Evolutionary conservation across 2,113 vertebrate species (phyloP), one percentile per base, ranked within the genome.

Genomic region (Oreochromis aureus): DNA sequence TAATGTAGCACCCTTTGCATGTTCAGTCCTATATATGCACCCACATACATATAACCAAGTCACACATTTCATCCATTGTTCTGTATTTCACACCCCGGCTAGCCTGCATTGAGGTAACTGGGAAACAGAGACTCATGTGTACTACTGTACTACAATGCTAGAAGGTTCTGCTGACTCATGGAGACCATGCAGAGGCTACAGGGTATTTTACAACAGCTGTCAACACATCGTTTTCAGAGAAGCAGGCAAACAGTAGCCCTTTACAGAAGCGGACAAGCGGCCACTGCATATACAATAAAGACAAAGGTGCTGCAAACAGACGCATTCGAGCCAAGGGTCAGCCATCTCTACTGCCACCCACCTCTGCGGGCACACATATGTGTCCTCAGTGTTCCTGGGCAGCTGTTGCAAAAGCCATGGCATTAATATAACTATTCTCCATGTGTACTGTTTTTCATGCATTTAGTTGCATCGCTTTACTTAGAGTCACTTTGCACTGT

Each of bases 131-230:
- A 69, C 61, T 88, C 84, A n/a, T 69, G 59, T 93, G 86, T 87
- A 84, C 85, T 78, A 71, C 79, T 66, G 89, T 86, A 84, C 84
- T n/a, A 19, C 41, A 58, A 55, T 6, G 53, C 90, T 81, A 22
- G 90, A 93, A 91, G 63, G 83, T 94, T 93, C 94, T 94, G 95
- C 93, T 95, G 92, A 95, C 78, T 93, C 89, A 91, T 89, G 89
- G 76, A 58, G 86, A 80, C 84, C 36, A 39, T 83, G 87, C 81
- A 86, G 32, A 83, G 41, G 76, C 89, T 83, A 51, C 12, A 8
- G 85, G 84, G 44, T 86, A 53, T 89, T 92, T 92, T 88, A 91
- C 66, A 66, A 55, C 13, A 39, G 55, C 86, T 92, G 91, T 93
- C 89, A 88, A 92, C 89, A 88, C 91, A 78, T 85, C 16, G 91